These are phyloP conservation scores for Drosophila seguyi DNA, from an alignment of 1,140 invertebrate genomes.

Conservation along the genomic window DNA sequence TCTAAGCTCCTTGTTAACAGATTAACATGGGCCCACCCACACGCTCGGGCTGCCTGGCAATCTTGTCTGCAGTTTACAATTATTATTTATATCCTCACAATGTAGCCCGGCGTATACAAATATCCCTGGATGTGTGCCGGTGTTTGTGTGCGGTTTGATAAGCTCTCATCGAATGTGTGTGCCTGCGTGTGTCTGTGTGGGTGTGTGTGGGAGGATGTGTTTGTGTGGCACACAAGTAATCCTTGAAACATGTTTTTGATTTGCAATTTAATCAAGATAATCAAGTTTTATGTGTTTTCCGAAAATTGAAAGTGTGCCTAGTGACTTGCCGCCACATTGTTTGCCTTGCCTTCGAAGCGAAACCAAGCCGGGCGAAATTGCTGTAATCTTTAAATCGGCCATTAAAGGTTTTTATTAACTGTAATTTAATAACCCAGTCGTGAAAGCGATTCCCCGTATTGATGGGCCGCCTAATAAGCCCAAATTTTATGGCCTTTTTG, in stretches of 20 bases:
- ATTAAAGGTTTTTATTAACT: conserved; percentile 73
- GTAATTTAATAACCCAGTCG: conserved; percentile 65
- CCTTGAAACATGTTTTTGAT: conserved; percentile 84
- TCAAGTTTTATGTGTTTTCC: conserved; percentile 83
- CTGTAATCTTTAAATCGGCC: conserved; percentile 75
- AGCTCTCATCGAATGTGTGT: conserved; percentile 29
- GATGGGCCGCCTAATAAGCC: conserved; percentile 41
- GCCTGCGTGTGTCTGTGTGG: no score
- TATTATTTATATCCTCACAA: conserved; percentile 76
- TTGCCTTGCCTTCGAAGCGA: conserved; percentile 35
- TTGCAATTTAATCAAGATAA: conserved; percentile 84
- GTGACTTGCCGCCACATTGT: conserved; percentile 76
- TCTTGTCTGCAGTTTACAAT: conserved; percentile 71
- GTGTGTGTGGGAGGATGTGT: conserved; percentile 8
- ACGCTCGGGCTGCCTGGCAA: conserved; percentile 20
- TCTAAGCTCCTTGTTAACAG: conserved; percentile 83
- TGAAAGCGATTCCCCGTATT: conserved; percentile 22
- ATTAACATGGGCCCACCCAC: conserved; percentile 68
- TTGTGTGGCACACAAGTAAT: conserved; percentile 69
- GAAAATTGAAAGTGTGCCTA: conserved; percentile 81
- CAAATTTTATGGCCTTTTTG: conserved; percentile 35
- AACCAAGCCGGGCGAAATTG: conserved; percentile 11
- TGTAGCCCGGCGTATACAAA: conserved; percentile 45
- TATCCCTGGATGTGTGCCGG: conserved; percentile 42
- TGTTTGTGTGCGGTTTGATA: conserved; percentile 65